phyloP scores from a whole-genome alignment of 2,888 invertebrate genomes.

The Masnerella sp. region DNA sequence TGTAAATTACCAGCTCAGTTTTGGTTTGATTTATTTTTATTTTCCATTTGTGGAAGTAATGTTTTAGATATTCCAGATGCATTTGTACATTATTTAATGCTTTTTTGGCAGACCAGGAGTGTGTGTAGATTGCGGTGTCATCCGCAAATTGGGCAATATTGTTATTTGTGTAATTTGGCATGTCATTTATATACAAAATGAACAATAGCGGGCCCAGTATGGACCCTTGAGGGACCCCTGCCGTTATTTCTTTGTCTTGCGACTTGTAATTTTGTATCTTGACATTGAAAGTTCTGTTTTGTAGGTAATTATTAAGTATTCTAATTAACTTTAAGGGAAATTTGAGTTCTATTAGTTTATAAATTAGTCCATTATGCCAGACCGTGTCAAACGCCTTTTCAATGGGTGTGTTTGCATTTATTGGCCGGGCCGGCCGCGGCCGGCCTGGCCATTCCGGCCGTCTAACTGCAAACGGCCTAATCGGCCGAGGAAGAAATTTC shows the following conservation, averaged over 20 bases:
- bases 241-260: neutral
- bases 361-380: neutral
- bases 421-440: no score
- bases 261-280: neutral
- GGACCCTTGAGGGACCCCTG: neutral
- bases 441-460: no score
- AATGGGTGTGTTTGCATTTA: no score
- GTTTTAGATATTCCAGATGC: neutral
- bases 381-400: neutral
- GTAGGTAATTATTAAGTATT: neutral
- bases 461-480: no score
- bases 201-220: neutral
- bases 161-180: neutral
- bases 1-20: neutral
- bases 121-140: slow-evolving; percentile 5
- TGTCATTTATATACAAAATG: neutral
- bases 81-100: neutral
- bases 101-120: neutral
- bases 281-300: neutral
- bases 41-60: slow-evolving; percentile 1
- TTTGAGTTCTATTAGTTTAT: neutral
- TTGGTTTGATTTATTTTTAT: neutral
- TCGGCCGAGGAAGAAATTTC: no score
- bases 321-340: no score
- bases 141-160: slow-evolving; percentile 1